Conservation (phyloP, 92 coral and sea anemone species). For the Paragorgia papillata region DNA sequence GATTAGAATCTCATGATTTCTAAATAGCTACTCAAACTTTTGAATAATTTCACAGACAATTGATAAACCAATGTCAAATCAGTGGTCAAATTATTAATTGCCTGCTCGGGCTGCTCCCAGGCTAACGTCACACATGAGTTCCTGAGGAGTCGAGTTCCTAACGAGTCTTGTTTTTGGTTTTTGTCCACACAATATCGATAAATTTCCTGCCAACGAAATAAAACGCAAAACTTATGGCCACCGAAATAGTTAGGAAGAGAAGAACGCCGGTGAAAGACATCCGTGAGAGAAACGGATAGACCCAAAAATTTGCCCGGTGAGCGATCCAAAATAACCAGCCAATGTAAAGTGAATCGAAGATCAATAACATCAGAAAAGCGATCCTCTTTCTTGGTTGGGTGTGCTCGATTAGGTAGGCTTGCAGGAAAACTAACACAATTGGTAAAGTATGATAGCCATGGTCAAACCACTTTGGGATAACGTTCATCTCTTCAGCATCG, state of each 20-base stretch:
- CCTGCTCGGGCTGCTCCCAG: no score
- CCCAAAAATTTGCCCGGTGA: conserved; percentile 77
- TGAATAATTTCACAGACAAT: no score
- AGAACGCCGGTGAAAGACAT: conserved; percentile 59
- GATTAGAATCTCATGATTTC: no score
- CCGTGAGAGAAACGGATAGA: conserved; percentile 85
- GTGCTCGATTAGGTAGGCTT: conserved; percentile 71
- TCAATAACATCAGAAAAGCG: conserved; percentile 64
- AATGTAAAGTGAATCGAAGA: conserved; percentile 62
- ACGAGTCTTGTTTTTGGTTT: neutral
- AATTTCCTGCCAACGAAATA: conserved; percentile 77
- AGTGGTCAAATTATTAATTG: neutral
- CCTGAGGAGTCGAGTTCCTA: neutral
- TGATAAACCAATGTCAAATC: no score
- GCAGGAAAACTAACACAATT: conserved; percentile 58
- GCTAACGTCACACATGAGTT: no score
- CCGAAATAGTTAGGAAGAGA: conserved; percentile 61
- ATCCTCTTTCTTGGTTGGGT: conserved; percentile 67
- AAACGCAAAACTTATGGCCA: conserved; percentile 51
- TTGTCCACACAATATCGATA: conserved; percentile 36
- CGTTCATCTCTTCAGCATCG: conserved; percentile 62
- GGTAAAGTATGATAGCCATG: conserved; percentile 92
- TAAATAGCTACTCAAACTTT: no score
- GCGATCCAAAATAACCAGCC: conserved; percentile 91
- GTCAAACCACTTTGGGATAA: conserved; percentile 78